Conservation (phyloP, 2,113 vertebrate genomes). For the Theropithecus gelada region DNA sequence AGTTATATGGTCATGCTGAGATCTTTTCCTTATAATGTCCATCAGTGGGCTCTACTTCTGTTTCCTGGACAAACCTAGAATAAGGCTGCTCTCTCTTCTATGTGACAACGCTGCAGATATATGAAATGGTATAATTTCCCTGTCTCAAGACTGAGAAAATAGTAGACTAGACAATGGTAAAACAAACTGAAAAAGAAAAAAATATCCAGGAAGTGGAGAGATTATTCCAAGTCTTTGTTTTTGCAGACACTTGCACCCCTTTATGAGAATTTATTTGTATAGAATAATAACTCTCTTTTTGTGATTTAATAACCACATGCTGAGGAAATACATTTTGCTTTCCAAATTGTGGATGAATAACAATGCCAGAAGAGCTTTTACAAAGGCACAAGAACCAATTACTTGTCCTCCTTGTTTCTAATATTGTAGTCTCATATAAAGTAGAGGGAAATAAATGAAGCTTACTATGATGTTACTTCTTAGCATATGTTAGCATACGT, state of each 20-base stretch:
- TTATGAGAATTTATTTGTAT: slow-evolving; percentile 35
- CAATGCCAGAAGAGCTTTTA: not conserved
- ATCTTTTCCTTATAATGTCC: not conserved
- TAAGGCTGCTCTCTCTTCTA: not conserved
- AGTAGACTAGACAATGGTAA: not conserved
- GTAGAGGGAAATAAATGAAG: not conserved
- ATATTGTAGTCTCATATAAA: not conserved
- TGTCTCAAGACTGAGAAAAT: not conserved
- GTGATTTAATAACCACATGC: slow-evolving; percentile 29
- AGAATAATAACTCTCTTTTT: not conserved
- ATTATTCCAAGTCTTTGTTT: not conserved
- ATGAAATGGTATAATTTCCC: not conserved
- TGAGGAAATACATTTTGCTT: slow-evolving; percentile 37
- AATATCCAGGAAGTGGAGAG: not conserved
- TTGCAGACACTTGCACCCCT: not conserved
- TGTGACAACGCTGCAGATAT: not conserved
- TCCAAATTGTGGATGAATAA: slow-evolving; percentile 25
- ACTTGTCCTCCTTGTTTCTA: not conserved
- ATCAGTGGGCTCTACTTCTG: not conserved
- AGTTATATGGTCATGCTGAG: not conserved
- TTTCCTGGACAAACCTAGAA: not conserved
- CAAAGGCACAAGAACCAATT: not conserved
- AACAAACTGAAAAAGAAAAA: not conserved
- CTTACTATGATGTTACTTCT: not conserved
- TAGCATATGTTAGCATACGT: not conserved